A percentile compares a stretch with the other conserved stretches of the same genome.
Conservation (phyloP, 2,888 invertebrate genomes). For the Drosophila prostipennis region DNA sequence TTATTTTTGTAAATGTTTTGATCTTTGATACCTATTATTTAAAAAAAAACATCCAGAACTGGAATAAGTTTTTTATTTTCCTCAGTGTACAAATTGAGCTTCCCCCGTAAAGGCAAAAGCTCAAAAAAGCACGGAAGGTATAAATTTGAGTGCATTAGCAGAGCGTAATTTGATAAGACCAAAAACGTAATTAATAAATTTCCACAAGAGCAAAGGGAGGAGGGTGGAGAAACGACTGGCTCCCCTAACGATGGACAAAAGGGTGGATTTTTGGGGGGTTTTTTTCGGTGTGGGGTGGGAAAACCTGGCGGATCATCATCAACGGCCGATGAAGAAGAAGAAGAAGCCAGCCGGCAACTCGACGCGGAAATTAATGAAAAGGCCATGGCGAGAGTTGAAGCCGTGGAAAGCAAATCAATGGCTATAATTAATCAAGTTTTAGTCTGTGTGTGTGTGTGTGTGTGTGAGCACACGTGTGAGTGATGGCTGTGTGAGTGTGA, state of each 20-base stretch:
- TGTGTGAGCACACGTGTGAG: conserved; percentile 62
- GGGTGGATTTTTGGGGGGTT: conserved; percentile 25
- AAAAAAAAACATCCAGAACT: too few relatives aligned
- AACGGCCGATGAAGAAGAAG: neutral
- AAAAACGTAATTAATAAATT: conserved; percentile 83
- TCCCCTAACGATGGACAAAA: conserved; percentile 27
- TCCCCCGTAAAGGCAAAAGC: conserved; percentile 43
- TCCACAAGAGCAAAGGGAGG: conserved; percentile 52
- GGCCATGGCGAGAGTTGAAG: conserved; percentile 54
- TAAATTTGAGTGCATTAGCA: conserved; percentile 82
- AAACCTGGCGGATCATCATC: conserved; percentile 20
- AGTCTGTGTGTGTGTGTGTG: conserved; percentile 30
- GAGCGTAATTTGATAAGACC: conserved; percentile 83
- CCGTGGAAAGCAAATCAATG: conserved; percentile 80
- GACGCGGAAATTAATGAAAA: conserved; percentile 68
- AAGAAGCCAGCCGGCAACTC: conserved; percentile 37
- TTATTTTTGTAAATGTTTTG: too few relatives aligned
- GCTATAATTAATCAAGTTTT: conserved; percentile 79
- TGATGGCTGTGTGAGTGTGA: conserved; percentile 58
- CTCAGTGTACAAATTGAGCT: neutral
- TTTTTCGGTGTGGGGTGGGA: neutral
- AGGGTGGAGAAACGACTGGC: neutral
- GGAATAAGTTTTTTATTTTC: neutral
- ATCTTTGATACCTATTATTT: too few relatives aligned
- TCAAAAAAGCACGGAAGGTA: conserved; percentile 72